A percentile compares a stretch with the other conserved stretches of the same genome.
These are phyloP conservation scores for Strongylocentrotus purpuratus DNA, from an alignment of 35 echinoderm and acorn worm species.

Conservation along the genomic window DNA sequence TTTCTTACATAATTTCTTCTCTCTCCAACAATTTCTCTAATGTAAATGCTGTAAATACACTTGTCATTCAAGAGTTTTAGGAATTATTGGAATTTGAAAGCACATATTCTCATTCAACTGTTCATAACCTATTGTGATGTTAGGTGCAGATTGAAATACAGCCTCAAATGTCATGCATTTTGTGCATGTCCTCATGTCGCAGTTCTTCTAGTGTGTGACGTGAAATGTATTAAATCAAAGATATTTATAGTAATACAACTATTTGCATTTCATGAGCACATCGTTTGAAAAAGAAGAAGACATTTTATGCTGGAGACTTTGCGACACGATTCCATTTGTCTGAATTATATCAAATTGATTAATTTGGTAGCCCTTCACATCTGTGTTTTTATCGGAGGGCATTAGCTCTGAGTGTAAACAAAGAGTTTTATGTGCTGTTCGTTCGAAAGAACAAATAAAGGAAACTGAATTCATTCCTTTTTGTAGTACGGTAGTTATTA, in stretches of 20 bases:
- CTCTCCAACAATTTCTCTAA: background rate
- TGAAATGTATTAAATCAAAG: conserved; percentile 12
- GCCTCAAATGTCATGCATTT: background rate
- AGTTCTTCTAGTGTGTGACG: background rate
- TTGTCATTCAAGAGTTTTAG: background rate
- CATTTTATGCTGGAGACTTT: background rate
- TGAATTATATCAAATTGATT: background rate
- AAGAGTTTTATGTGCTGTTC: background rate
- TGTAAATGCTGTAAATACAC: background rate
- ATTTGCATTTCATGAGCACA: background rate
- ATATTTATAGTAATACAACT: background rate
- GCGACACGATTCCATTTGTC: background rate
- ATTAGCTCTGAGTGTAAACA: background rate
- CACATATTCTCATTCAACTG: too few relatives aligned
- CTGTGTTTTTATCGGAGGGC: background rate
- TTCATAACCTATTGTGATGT: too few relatives aligned
- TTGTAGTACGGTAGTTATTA: background rate
- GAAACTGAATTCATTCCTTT: background rate
- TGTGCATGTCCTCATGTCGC: background rate
- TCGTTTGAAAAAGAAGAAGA: background rate
- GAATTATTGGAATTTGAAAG: too few relatives aligned
- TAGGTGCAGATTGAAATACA: background rate
- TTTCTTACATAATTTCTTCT: too few relatives aligned
- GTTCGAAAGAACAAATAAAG: background rate
- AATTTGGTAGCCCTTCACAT: background rate